Base-by-base conservation (phyloP, 2,888 invertebrate species). In the Pocota personata region DNA sequence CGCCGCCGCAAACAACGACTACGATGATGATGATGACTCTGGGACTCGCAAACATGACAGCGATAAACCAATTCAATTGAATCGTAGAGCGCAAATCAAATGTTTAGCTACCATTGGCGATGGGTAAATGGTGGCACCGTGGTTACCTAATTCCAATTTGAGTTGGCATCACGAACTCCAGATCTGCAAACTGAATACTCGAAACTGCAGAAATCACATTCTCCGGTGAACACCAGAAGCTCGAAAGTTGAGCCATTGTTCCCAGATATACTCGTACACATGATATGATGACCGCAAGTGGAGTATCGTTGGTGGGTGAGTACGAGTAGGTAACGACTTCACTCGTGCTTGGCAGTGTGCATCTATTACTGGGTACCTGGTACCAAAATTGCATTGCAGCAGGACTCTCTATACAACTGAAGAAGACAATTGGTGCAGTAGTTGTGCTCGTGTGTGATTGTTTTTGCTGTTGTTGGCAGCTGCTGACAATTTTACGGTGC, bases 361-460 rank as follows among this genome's bases (percentile, higher is more conserved):
- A 37, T n/a, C 32, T 32, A 19, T 19, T 19, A 10, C n/a, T 14
- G 57, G 57, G 72, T 83, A 78, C 78, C 72, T 78, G 78, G 72
- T 30, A 78, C 78, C 72, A 30, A 83, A 82, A 83, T 78, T 72
- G 60, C 77, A 72, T 30, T 60, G 60, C 66, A 72, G 35, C 69
- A 83, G 50, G 72, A 78, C 71, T 62, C 8, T 10, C 24, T 62
- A 52, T 60, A 66, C 62, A 35, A 52, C 40, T 71, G 48, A 64
- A 76, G 76, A 69, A 76, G 72, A 77, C 58, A 72, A 60, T 77
- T 82, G 73, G 21, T 78, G 67, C 69, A 21, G 50, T 27, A 52
- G 62, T 50, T 43, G 48, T 43, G 24, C 48, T 50, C 32, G 48
- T 43, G 24, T 57, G 35, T 43, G 37, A 3, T 6, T 35, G 35